Conservation (phyloP, 2,797 vertebrate genomes). For the Ispidina picta region DNA sequence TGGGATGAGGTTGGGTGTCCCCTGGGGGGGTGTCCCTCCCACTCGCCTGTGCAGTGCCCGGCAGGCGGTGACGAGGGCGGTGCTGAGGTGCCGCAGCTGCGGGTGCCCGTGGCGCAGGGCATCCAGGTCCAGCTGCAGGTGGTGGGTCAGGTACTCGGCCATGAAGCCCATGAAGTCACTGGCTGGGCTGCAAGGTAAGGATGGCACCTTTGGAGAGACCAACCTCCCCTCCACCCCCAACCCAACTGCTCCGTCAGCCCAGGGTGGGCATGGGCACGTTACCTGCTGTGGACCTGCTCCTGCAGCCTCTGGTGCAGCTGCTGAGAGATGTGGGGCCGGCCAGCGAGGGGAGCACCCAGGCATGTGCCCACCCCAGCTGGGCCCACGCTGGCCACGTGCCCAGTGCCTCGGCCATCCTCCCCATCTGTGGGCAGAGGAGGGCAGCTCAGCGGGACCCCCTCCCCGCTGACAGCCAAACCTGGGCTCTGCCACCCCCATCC, state of each 20-base stretch:
- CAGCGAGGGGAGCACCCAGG: rapidly evolving
- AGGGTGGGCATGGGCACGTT: rapidly evolving
- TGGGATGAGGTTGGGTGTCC: rapidly evolving
- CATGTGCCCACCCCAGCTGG: neutral
- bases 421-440: constrained; percentile 79
- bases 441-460: neutral
- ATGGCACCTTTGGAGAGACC: neutral
- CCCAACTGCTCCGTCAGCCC: rapidly evolving
- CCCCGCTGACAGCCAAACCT: rapidly evolving
- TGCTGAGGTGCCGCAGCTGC: constrained; percentile 89
- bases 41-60: constrained; percentile 88
- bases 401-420: constrained; percentile 79
- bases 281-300: constrained; percentile 61
- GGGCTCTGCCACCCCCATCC: rapidly evolving
- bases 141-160: constrained; percentile 90
- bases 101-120: constrained; percentile 89
- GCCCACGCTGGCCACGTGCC: neutral
- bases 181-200: neutral
- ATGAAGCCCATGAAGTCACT: constrained; percentile 29
- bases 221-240: rapidly evolving
- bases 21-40: rapidly evolving
- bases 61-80: constrained; percentile 89
- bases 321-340: constrained; percentile 8
- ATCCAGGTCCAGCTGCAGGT: constrained; percentile 90
- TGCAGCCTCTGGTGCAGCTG: constrained; percentile 62